Evolutionary conservation across 2,113 vertebrate species (phyloP), one percentile per base, ranked within the genome.

Genomic region (Stegostoma tigrinum): DNA sequence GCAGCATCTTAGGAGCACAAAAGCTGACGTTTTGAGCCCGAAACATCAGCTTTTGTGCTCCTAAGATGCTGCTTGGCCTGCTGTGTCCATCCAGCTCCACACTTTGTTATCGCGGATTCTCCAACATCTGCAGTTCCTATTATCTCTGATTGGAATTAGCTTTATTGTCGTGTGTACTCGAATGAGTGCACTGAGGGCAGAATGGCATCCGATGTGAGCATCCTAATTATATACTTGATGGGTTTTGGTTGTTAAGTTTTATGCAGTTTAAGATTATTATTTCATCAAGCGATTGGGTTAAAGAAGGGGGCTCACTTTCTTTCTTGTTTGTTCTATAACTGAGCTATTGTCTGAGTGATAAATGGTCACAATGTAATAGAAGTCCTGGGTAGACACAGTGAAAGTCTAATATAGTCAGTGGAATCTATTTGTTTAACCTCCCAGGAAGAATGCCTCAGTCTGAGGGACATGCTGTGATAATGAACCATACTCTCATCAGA

Each of bases 391-490:
- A 7, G 67, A 34, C 24, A 19, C 42, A 72, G 42, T 72, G 17
- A 72, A 95, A 75, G 14, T 67, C 91, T 72, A 38, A 95, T 95
- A 72, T 72, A 42, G 67, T 34, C 45, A 52, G 45, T 27, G 68
- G 67, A 95, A 72, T 95, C 68, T 72, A 48, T 95, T 72, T 95
- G 42, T 48, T 75, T 48, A 72, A 52, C 94, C 94, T 52, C 94
- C 94, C 94, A 95, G 94, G 94, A 72, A 72, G 94, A 95, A 95
- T 95, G 70, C 42, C 27, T 75, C 42, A 17, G 67, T 72, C 68
- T 95, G 94, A 95, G 67, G 67, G 94, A 95, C 67, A 27, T 95
- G 94, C 45, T 48, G 45, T 10, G 67, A 94, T 70, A 94, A 94
- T 70, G 45, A 70, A 67, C 66, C 67, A 75, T 75, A 48, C 7